Evolutionary conservation across 1,140 invertebrate species (phyloP), one percentile per base, ranked within the genome.

Genomic region (Neodiprion pinetum): DNA sequence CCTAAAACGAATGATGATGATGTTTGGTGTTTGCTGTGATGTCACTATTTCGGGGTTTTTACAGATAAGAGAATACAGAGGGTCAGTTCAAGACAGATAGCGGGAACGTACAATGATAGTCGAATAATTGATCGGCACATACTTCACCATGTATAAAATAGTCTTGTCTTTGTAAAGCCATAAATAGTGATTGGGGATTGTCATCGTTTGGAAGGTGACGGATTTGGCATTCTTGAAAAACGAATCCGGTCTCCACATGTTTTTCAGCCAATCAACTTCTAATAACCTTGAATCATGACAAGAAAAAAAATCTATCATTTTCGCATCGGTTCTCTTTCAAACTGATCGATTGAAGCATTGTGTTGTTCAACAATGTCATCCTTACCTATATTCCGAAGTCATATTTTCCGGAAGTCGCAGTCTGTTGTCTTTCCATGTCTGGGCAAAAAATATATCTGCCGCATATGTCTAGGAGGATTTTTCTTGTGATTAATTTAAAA

Each of bases 151-250:
- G 81, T 96, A 96, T 1, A 96, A 86, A 72, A 96, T 96, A 1
- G 94, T 95, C 86, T 96, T 96, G 82, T 96, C 95, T 84, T 95
- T 96, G 84, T 96, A 96, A 11, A 96, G 86, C 95, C 95, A 96
- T 78, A 96, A 91, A 79, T 96, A 96, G 83, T 97, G 96, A 88
- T 97, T 97, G 0, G 96, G 96, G 77, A 97, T 96, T 67, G 95
- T 97, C 96, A 97, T 97, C 0, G 95, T 96, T 86, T 97, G 95
- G 83, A 97, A 97, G 4, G 95, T 97, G 0, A 97, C 96, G 9
- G 95, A 95, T 87, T 97, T 97, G 49, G 96, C 96, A 85, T 96
- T 96, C 85, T 96, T 96, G 85, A 96, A 96, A 85, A 95, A 96
- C 0, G 94, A 95, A 88, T 96, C 96, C 0, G 96, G 96, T 68